phyloP scores from a whole-genome alignment of 2,888 invertebrate species.

The Yponomeuta evonymella region DNA sequence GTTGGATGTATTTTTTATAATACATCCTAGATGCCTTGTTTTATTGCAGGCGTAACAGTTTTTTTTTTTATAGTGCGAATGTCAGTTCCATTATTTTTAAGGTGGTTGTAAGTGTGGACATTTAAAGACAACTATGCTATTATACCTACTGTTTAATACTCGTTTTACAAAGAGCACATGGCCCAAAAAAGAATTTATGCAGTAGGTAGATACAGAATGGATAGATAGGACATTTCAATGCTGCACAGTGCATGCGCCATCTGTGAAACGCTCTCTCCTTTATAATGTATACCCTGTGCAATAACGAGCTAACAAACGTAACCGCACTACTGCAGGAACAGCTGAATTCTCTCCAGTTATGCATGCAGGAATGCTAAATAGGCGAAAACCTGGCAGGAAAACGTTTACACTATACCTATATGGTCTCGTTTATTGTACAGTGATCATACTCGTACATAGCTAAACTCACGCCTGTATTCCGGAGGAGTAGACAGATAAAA shows the following conservation, averaged over 20 bases:
- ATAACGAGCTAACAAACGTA: constrained; percentile 46
- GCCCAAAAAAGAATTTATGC: background rate
- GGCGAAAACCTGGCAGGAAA: constrained; percentile 42
- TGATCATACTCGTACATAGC: background rate
- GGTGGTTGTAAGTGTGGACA: no score
- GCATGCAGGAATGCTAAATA: constrained; percentile 45
- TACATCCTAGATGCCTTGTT: no score
- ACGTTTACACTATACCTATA: constrained; percentile 8
- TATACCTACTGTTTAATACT: no score
- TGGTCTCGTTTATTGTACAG: background rate
- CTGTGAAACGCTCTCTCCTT: constrained; percentile 29
- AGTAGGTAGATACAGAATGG: background rate
- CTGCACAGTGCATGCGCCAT: constrained; percentile 24
- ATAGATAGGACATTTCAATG: constrained; percentile 1
- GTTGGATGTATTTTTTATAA: no score
- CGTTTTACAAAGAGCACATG: background rate
- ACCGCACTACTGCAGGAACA: constrained; percentile 18
- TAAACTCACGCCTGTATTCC: no score
- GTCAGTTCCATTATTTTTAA: no score
- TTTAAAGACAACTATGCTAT: no score
- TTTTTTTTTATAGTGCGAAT: no score
- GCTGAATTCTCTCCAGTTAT: constrained; percentile 43
- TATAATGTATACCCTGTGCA: constrained; percentile 38
- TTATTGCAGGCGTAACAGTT: no score
- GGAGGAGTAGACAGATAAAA: no score